Evolutionary conservation across 2,888 invertebrate genomes (phyloP).

Genomic region (Drosophila birchii): DNA sequence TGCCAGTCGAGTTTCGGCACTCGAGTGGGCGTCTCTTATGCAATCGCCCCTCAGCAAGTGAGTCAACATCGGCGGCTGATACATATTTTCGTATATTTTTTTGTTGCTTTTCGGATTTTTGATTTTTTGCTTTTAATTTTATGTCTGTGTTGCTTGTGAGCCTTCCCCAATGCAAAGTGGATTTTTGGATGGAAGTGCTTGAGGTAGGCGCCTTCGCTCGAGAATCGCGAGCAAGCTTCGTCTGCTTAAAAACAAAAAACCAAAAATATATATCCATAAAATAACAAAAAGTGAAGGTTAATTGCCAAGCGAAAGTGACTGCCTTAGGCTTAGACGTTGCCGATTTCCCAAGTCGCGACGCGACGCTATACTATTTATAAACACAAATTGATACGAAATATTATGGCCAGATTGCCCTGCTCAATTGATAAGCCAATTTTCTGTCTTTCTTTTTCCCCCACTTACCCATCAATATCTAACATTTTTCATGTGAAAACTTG

Average conservation of each 20-base stretch:
- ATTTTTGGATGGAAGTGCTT: constrained; percentile 53
- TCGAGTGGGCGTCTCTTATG: constrained; percentile 47
- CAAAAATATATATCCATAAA: not conserved
- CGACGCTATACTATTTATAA: constrained; percentile 1
- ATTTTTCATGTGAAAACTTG: constrained; percentile 69
- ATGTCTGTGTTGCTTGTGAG: constrained; percentile 12
- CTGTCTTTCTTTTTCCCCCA: not conserved
- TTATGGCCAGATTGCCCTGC: constrained; percentile 34
- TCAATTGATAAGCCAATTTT: constrained; percentile 70
- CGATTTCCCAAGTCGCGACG: constrained; percentile 35
- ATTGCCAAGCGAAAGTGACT: constrained; percentile 70
- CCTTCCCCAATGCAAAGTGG: constrained; percentile 43
- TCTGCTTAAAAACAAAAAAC: not conserved
- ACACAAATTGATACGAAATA: constrained; percentile 18
- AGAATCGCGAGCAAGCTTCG: constrained; percentile 50
- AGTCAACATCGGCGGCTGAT: constrained; percentile 25
- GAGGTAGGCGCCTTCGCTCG: constrained; percentile 48
- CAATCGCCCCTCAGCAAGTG: constrained; percentile 35
- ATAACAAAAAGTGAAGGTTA: constrained; percentile 70
- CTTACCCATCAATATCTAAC: constrained; percentile 52
- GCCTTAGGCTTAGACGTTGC: constrained; percentile 11
- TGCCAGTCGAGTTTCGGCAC: constrained; percentile 39
- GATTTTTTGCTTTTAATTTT: constrained; percentile 2
- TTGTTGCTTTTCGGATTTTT: not conserved
- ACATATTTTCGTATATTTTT: constrained; percentile 18